A percentile compares a stretch with the other conserved stretches of the same genome.
These are phyloP conservation scores for Crossaster papposus DNA, from an alignment of 53 echinoderm and acorn worm species.

Conservation along the genomic window DNA sequence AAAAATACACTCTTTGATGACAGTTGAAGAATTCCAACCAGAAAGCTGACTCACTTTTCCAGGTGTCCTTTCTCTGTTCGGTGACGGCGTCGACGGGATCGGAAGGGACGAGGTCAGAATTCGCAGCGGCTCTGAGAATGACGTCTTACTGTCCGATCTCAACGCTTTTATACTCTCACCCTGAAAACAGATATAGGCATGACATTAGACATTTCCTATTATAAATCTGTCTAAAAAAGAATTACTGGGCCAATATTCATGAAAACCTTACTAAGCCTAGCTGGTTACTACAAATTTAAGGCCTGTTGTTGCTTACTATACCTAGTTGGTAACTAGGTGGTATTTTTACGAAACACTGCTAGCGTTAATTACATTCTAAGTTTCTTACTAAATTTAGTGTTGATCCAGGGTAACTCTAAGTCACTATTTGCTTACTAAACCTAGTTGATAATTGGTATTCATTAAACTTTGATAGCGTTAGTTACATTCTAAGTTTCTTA, in stretches of 20 bases:
- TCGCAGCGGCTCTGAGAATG: slow-evolving; percentile 79
- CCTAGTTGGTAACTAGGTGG: no score
- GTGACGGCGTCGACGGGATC: slow-evolving; percentile 64
- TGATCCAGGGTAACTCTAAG: no score
- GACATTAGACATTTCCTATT: background rate
- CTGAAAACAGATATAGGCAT: slow-evolving; percentile 37
- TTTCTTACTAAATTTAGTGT: no score
- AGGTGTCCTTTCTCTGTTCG: slow-evolving; percentile 51
- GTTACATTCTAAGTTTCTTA: no score
- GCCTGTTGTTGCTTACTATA: no score
- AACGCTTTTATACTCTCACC: slow-evolving; percentile 88
- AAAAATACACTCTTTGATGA: background rate
- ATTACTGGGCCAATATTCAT: no score
- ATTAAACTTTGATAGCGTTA: no score
- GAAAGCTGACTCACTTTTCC: slow-evolving; percentile 57
- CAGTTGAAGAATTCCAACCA: background rate
- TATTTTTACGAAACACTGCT: no score
- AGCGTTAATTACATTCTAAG: no score
- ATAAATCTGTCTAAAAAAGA: background rate
- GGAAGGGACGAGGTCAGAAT: slow-evolving; percentile 81
- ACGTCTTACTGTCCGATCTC: slow-evolving; percentile 64
- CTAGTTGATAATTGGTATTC: no score
- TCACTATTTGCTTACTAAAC: no score
- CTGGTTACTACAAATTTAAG: no score
- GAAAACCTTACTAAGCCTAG: background rate